Conservation (phyloP, 2,113 vertebrate species). For the Urocolius indicus region DNA sequence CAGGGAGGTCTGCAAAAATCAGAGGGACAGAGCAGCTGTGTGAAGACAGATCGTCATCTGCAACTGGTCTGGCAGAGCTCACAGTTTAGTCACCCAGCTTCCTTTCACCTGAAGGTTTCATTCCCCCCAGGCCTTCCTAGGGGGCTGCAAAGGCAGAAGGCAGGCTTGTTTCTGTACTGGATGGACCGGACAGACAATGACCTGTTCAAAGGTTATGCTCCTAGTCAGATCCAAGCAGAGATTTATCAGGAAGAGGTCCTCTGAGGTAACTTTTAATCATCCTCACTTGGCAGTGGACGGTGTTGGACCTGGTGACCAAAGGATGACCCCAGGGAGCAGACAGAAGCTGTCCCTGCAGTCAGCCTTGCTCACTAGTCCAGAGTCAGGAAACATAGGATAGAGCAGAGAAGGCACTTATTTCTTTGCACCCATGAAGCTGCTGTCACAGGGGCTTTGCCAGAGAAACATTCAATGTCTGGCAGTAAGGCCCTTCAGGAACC, state of each 20-base stretch:
- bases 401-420: conserved; percentile 61
- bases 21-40: not conserved
- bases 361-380: not conserved
- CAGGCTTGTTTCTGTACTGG: not conserved
- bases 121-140: not conserved
- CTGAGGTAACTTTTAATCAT: not conserved
- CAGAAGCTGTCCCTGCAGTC: not conserved
- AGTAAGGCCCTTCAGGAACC: not conserved
- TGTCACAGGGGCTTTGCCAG: not conserved
- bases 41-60: not conserved
- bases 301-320: not conserved
- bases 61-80: not conserved
- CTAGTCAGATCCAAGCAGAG: rapidly evolving
- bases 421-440: not conserved
- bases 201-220: not conserved
- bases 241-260: not conserved
- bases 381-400: not conserved
- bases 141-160: not conserved
- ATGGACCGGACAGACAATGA: not conserved
- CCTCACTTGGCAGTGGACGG: not conserved
- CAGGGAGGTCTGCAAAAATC: not conserved
- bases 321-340: not conserved
- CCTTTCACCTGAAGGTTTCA: not conserved
- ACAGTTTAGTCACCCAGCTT: not conserved
- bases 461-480: not conserved